Evolutionary conservation across 2,888 invertebrate species (phyloP).

Genomic region (Erebia epiphron): DNA sequence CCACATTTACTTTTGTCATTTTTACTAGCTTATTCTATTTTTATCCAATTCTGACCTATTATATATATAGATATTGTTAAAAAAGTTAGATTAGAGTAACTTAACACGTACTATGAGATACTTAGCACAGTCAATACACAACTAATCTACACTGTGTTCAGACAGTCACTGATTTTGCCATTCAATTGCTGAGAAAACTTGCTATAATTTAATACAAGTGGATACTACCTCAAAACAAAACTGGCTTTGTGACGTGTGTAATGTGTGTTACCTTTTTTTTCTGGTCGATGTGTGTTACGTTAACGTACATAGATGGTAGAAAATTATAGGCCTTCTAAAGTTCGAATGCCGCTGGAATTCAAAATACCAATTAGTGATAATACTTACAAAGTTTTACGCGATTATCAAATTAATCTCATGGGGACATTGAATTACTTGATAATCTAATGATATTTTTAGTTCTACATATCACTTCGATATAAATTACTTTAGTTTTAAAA

Average conservation of each 20-base stretch:
- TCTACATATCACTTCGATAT: not conserved
- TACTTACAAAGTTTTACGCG: not conserved
- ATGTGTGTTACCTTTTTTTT: too few relatives aligned
- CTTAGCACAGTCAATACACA: not conserved
- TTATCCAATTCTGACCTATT: not conserved
- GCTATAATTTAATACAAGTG: not conserved
- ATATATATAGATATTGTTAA: not conserved
- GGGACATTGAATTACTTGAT: slow-evolving; percentile 1
- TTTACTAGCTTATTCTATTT: not conserved
- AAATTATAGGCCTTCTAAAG: not conserved
- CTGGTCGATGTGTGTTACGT: too few relatives aligned
- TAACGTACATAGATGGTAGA: too few relatives aligned
- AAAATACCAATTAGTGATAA: not conserved
- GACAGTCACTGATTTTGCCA: slow-evolving; percentile 13
- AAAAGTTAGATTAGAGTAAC: not conserved
- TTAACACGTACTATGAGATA: not conserved
- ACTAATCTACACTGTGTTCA: slow-evolving; percentile 18
- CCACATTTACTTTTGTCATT: slow-evolving; percentile 82
- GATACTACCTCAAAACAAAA: not conserved
- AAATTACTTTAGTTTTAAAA: too few relatives aligned
- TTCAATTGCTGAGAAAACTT: not conserved
- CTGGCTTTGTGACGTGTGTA: slow-evolving; percentile 1
- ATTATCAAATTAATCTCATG: slow-evolving; percentile 9
- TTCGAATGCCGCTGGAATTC: not conserved
- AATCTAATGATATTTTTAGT: not conserved